These are phyloP conservation scores for Trinorchestia longiramus DNA, from an alignment of 1,140 invertebrate species.

Conservation along the genomic window DNA sequence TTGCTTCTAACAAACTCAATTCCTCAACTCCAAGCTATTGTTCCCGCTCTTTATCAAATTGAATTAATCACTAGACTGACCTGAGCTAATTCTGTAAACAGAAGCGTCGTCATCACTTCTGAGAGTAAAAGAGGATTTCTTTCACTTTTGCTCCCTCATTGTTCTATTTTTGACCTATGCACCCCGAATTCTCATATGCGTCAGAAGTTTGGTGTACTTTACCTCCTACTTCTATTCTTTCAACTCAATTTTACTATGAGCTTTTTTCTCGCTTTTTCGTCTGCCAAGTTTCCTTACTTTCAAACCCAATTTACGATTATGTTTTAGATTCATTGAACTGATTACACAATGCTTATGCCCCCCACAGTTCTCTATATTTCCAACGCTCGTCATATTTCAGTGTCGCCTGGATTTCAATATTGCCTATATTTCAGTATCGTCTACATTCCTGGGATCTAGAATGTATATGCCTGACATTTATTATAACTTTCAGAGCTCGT, in stretches of 20 bases:
- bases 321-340: neutral
- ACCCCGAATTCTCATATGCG: no score
- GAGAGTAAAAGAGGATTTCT: no score
- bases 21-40: neutral
- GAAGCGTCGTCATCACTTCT: neutral
- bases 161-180: no score
- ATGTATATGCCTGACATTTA: neutral
- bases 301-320: no score
- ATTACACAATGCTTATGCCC: neutral
- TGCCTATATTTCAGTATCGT: neutral
- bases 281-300: no score
- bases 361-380: neutral
- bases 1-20: neutral
- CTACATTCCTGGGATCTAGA: neutral
- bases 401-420: neutral
- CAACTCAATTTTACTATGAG: no score
- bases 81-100: neutral
- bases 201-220: neutral
- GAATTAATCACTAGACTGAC: neutral
- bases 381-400: neutral
- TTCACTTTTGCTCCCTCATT: no score
- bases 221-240: no score
- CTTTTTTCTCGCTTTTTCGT: no score
- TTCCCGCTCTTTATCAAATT: neutral
- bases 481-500: no score